A percentile compares a stretch with the other conserved stretches of the same genome.
These are phyloP conservation scores for Ondatra zibethicus DNA, from an alignment of 2,113 vertebrate genomes.

Conservation along the genomic window DNA sequence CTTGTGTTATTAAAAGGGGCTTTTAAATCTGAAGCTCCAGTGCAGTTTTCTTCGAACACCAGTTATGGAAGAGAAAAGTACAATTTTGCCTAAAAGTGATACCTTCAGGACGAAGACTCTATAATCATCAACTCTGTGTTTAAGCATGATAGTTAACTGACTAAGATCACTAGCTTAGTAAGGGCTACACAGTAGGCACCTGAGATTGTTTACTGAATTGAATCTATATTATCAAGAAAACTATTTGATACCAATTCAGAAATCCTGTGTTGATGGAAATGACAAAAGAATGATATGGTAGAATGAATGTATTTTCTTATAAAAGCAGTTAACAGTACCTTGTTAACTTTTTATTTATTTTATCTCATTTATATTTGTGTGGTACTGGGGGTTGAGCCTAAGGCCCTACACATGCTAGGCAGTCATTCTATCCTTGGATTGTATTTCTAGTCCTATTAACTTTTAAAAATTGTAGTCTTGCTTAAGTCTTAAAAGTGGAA, in stretches of 20 bases:
- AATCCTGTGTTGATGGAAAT: neutral
- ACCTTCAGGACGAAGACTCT: neutral
- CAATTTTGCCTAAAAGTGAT: constrained; percentile 24
- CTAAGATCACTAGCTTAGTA: neutral
- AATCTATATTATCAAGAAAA: constrained; percentile 47
- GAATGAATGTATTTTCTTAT: neutral
- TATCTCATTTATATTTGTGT: neutral
- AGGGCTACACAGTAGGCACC: neutral
- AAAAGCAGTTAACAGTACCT: constrained; percentile 15
- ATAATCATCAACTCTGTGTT: constrained; percentile 3
- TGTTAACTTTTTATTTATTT: neutral
- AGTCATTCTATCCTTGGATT: neutral
- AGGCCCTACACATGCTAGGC: too few species aligned
- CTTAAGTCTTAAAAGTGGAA: neutral
- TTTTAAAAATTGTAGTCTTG: constrained; percentile 45
- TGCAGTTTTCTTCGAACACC: constrained; percentile 33
- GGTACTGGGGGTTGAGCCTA: neutral
- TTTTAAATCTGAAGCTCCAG: constrained; percentile 31
- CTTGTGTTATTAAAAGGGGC: constrained; percentile 56
- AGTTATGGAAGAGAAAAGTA: constrained; percentile 32
- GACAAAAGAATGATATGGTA: neutral
- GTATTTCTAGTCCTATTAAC: neutral
- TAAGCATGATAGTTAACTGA: neutral
- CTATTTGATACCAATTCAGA: neutral
- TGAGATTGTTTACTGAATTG: constrained; percentile 32